These are phyloP conservation scores for Ondatra zibethicus DNA, from an alignment of 2,113 vertebrate genomes.

Conservation along the genomic window DNA sequence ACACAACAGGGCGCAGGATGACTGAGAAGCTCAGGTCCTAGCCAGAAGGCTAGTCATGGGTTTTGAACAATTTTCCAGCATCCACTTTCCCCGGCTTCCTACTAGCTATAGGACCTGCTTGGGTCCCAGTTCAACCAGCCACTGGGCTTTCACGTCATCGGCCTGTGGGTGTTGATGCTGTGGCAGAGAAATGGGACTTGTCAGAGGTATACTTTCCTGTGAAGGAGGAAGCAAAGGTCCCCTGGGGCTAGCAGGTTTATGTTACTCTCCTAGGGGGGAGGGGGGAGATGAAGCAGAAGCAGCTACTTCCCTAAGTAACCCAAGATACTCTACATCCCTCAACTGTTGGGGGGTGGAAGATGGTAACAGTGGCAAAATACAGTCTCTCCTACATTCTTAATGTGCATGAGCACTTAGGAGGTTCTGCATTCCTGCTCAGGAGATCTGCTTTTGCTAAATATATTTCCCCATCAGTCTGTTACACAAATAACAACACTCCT, in stretches of 20 bases:
- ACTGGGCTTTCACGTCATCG: background rate
- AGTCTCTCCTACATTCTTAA: background rate
- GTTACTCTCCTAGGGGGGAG: background rate
- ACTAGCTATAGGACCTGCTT: background rate
- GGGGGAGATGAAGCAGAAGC: background rate
- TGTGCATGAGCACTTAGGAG: background rate
- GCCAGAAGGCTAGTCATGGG: background rate
- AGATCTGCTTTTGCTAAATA: background rate
- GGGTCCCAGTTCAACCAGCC: background rate
- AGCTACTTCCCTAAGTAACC: background rate
- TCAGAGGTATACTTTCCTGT: background rate
- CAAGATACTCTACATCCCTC: background rate
- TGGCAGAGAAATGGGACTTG: background rate
- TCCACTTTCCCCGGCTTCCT: background rate
- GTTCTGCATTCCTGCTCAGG: background rate
- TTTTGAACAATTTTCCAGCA: background rate
- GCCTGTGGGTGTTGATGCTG: background rate
- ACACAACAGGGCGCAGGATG: rapidly evolving
- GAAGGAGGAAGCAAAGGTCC: background rate
- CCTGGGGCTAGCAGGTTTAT: background rate
- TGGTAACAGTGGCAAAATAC: background rate
- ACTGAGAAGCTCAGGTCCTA: background rate
- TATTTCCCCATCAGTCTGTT: background rate
- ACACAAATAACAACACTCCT: background rate
- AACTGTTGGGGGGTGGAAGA: background rate